Conservation (phyloP, 2,113 vertebrate genomes). For the Mesoclemmys tuberculata region DNA sequence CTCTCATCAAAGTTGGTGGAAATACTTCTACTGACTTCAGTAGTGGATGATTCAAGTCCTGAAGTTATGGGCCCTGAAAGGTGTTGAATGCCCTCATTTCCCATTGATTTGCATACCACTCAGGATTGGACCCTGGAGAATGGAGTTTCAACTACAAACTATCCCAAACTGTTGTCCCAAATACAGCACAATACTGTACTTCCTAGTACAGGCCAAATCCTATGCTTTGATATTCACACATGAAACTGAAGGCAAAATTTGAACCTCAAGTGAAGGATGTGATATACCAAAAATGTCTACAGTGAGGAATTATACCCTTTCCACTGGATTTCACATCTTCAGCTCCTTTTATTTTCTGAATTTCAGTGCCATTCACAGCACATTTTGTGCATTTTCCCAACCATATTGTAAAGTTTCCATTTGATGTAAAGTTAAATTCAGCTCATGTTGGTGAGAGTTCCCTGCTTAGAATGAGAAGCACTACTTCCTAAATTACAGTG, state of each 20-base stretch:
- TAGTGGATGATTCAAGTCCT: background rate
- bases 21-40: background rate
- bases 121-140: background rate
- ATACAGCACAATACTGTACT: background rate
- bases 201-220: background rate
- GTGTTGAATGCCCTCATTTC: background rate
- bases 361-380: background rate
- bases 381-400: background rate
- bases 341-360: background rate
- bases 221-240: background rate
- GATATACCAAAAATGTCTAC: background rate
- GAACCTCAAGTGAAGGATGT: background rate
- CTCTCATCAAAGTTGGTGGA: background rate
- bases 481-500: background rate
- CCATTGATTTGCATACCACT: background rate
- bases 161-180: background rate
- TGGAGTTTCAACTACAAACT: rapidly evolving
- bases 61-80: background rate
- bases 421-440: background rate
- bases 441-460: background rate
- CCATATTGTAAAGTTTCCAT: background rate
- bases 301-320: background rate
- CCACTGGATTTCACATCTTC: background rate
- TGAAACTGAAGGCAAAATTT: background rate
- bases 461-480: background rate